Conservation (phyloP, 2,888 invertebrate genomes). For the Tiphia femorata region DNA sequence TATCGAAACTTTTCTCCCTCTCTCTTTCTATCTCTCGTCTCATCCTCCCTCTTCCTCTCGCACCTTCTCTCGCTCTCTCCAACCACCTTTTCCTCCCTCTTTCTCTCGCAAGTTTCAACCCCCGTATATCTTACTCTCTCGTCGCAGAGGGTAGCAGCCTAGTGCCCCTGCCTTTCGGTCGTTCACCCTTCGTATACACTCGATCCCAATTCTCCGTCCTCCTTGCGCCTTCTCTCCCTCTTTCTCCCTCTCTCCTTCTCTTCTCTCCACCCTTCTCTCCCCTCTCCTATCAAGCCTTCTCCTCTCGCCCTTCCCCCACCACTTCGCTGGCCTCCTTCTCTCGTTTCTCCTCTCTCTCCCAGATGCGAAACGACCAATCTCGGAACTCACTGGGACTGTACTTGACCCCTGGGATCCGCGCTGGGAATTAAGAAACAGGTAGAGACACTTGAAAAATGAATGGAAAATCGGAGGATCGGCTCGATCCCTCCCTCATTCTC, state of each 20-base stretch:
- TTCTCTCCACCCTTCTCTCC: neutral
- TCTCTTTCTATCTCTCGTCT: constrained; percentile 18
- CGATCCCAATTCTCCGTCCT: constrained; percentile 48
- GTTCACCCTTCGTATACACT: constrained; percentile 61
- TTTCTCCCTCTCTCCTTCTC: neutral
- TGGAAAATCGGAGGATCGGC: neutral
- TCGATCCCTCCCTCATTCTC: neutral
- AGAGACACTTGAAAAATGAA: constrained; percentile 13
- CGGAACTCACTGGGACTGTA: constrained; percentile 43
- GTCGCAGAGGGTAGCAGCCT: constrained; percentile 66
- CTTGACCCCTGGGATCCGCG: constrained; percentile 51
- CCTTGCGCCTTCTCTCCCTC: constrained; percentile 13
- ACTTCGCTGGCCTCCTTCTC: neutral
- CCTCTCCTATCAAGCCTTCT: constrained; percentile 1
- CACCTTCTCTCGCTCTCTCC: constrained; percentile 9
- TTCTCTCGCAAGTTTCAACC: constrained; percentile 12
- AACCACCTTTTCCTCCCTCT: constrained; percentile 22
- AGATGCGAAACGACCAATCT: constrained; percentile 34
- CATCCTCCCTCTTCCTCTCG: constrained; percentile 9
- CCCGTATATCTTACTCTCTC: constrained; percentile 37
- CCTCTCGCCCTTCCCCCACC: neutral
- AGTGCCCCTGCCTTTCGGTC: constrained; percentile 67
- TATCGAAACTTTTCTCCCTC: constrained; percentile 32
- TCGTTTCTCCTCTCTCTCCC: neutral
- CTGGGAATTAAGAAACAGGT: constrained; percentile 27